A percentile compares a stretch with the other conserved stretches of the same genome.
Evolutionary conservation across 2,888 invertebrate species (phyloP).

Genomic region (Ormyrus nitidulus): DNA sequence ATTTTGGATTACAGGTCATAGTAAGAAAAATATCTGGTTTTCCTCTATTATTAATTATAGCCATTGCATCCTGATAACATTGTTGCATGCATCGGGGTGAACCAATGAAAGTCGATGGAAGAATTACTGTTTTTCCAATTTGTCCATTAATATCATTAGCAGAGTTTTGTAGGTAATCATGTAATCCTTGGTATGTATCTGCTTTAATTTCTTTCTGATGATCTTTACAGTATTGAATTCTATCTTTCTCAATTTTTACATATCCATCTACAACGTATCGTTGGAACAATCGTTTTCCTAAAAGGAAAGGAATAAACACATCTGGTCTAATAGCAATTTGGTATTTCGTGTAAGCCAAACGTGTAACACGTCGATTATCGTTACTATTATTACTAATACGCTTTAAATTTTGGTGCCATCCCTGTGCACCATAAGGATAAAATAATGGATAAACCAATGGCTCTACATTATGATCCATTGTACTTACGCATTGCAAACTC

Average conservation of each 20-base stretch:
- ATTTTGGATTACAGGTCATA: too few relatives aligned
- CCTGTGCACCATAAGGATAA: constrained; percentile 23
- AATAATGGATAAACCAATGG: constrained; percentile 37
- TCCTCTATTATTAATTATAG: too few relatives aligned
- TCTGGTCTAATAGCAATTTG: constrained; percentile 12
- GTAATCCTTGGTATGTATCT: constrained; percentile 52
- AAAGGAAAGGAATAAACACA: constrained; percentile 30
- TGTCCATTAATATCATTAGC: neutral
- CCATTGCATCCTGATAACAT: too few relatives aligned
- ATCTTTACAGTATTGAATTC: neutral
- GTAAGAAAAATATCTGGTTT: too few relatives aligned
- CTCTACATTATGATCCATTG: constrained; percentile 56
- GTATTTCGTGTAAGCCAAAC: constrained; percentile 27
- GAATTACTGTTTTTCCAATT: too few relatives aligned
- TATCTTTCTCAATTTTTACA: constrained; percentile 42
- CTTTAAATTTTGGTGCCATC: constrained; percentile 36
- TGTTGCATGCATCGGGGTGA: too few relatives aligned
- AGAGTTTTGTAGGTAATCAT: constrained; percentile 48
- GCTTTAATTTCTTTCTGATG: constrained; percentile 36
- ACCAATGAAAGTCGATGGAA: too few relatives aligned
- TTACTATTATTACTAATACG: neutral
- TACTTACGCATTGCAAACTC: constrained; percentile 52
- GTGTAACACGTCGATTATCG: constrained; percentile 14
- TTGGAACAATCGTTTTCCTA: constrained; percentile 12
- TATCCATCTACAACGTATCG: constrained; percentile 37